Evolutionary conservation across 2,797 vertebrate genomes (phyloP).

Genomic region (Spondyliosoma cantharus): DNA sequence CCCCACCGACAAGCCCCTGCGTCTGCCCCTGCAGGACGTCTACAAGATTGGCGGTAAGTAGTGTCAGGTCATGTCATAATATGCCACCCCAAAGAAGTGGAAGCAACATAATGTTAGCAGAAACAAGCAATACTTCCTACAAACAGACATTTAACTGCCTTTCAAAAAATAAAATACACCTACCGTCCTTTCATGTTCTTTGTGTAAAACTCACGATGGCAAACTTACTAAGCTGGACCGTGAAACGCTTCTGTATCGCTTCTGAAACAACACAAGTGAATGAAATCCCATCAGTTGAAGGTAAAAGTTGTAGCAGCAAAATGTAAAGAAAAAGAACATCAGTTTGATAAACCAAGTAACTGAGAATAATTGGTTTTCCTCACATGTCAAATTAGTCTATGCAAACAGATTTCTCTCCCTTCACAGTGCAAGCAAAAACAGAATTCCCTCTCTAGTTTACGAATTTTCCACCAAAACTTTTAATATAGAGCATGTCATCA

Average conservation of each 20-base stretch:
- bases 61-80: background rate
- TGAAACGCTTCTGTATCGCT: background rate
- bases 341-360: background rate
- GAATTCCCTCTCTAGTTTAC: background rate
- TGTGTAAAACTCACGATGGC: too few relatives aligned
- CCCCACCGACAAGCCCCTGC: constrained; percentile 93
- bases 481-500: background rate
- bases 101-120: background rate
- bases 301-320: background rate
- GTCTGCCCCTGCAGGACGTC: constrained; percentile 96
- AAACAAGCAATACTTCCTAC: background rate
- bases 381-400: background rate
- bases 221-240: background rate
- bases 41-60: constrained; percentile 94
- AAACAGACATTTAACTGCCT: too few relatives aligned
- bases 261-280: background rate
- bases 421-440: background rate
- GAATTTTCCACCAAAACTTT: background rate
- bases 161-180: too few relatives aligned
- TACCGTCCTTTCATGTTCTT: too few relatives aligned
- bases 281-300: background rate
- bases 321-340: background rate
- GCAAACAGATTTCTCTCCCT: background rate
- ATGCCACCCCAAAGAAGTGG: constrained; percentile 8
- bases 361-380: background rate